Evolutionary conservation across 1,140 invertebrate genomes (phyloP), one percentile per base, ranked within the genome.

Genomic region (Drosophila paulistorum): DNA sequence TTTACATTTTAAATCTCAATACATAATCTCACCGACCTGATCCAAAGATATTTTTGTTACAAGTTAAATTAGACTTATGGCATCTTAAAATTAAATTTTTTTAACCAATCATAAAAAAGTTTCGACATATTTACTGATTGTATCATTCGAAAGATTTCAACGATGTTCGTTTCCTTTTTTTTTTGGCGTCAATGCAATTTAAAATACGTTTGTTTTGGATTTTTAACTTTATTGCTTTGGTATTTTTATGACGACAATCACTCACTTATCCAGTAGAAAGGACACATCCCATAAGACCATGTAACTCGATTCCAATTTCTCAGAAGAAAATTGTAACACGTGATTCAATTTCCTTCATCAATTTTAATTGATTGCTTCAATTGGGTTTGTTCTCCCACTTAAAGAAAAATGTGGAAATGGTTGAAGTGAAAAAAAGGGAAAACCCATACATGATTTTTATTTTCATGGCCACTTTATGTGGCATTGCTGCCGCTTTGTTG

Each of bases 321-420:
- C 39, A 48, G 23, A 26, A 54, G 51, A 65, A 70, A 71, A 87
- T 82, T 83, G 76, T 86, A 83, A 87, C 83, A 86, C 83, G 84
- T 86, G 83, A 87, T 86, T 86, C 83, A 89, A 87, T 89, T 87
- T 89, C 80, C 64, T 70, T 82, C 54, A 74, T 89, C 84, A 74
- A 87, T 89, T 87, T 87, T 87, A 87, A 87, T 87, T 89, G 83
- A 86, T 86, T 86, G 83, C 79, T 68, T 87, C 76, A 83, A 82
- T 87, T 64, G 83, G 63, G 68, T 86, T 81, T 65, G n/a, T 61
- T 59, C 59, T 51, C 26, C 26, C 5, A 7, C 45, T 7, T 2
- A 11, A 48, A 17, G 7, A 7, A 14, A 14, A 14, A 45, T 17
- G 42, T 14, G 4, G 5, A 20, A 45, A 7, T 14, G 42, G 42